A percentile compares a stretch with the other conserved stretches of the same genome.
Conservation (phyloP, 2,797 vertebrate genomes). For the Perodicticus potto region DNA sequence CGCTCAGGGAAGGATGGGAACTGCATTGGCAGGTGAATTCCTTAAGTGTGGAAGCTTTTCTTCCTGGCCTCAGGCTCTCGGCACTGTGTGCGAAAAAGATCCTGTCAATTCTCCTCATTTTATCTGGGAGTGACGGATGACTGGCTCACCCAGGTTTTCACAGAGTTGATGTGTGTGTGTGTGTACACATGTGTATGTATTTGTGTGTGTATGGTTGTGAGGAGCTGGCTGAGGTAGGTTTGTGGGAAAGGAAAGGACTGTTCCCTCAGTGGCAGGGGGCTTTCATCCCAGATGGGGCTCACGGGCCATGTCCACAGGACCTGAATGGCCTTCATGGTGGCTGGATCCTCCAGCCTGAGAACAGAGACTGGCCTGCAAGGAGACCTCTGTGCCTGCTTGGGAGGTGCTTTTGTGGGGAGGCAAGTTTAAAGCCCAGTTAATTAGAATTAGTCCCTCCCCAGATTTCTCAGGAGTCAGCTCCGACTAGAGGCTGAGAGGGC, state of each 20-base stretch:
- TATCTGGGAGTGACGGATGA: background rate
- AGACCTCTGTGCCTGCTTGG: background rate
- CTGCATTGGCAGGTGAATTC: constrained; percentile 34
- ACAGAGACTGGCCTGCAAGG: background rate
- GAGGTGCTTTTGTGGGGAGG: background rate
- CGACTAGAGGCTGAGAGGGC: background rate
- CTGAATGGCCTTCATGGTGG: background rate
- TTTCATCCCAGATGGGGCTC: background rate
- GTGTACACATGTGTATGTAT: background rate
- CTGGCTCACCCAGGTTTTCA: background rate
- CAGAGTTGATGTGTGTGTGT: background rate
- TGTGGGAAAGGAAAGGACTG: background rate
- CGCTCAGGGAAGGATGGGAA: constrained; percentile 7
- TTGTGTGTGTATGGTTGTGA: no score
- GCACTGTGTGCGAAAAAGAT: constrained; percentile 14
- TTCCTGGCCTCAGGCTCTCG: background rate
- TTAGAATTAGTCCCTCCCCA: background rate
- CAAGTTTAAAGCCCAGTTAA: background rate
- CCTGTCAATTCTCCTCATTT: background rate
- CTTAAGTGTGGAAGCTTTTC: constrained; percentile 25
- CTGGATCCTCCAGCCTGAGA: background rate
- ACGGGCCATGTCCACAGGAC: background rate
- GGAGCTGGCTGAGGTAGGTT: background rate
- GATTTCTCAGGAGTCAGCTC: background rate
- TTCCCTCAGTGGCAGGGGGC: background rate